Evolutionary conservation across 2,888 invertebrate species (phyloP).

Genomic region (Lepeophtheirus nordmannii): DNA sequence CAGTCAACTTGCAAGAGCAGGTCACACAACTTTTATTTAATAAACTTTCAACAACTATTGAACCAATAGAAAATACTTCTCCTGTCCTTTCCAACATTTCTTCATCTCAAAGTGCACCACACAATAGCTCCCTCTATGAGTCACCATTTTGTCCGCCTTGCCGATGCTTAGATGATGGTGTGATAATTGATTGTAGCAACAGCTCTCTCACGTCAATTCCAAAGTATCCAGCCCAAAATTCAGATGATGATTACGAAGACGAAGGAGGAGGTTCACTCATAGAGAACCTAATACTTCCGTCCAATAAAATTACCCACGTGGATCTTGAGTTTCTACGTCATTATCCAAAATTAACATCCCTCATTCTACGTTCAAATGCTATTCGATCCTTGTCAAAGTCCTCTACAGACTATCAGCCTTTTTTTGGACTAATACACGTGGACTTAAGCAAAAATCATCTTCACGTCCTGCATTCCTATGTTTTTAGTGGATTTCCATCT

Average conservation of each 20-base stretch:
- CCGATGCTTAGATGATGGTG: not conserved
- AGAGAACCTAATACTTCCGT: conserved; percentile 1
- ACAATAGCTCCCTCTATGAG: not conserved
- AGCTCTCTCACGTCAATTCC: not conserved
- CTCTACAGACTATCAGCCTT: conserved; percentile 21
- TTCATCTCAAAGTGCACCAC: not conserved
- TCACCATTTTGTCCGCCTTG: not conserved
- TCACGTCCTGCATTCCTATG: conserved; percentile 27
- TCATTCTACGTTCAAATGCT: not conserved
- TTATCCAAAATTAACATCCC: not conserved
- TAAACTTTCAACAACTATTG: too few relatives aligned
- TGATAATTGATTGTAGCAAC: not conserved
- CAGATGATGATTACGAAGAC: not conserved
- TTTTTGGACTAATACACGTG: conserved; percentile 27
- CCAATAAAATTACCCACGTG: not conserved
- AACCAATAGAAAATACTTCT: too few relatives aligned
- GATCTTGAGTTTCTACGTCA: conserved; percentile 1
- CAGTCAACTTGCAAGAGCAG: too few relatives aligned
- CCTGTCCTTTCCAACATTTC: too few relatives aligned
- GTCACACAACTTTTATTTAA: too few relatives aligned
- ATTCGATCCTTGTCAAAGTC: not conserved
- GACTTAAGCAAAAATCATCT: conserved; percentile 29
- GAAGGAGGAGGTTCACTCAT: not conserved
- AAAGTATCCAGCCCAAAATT: not conserved
- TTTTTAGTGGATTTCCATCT: conserved; percentile 28